These are phyloP conservation scores for Habropoda laboriosa DNA, from an alignment of 1,140 invertebrate genomes.

Conservation along the genomic window DNA sequence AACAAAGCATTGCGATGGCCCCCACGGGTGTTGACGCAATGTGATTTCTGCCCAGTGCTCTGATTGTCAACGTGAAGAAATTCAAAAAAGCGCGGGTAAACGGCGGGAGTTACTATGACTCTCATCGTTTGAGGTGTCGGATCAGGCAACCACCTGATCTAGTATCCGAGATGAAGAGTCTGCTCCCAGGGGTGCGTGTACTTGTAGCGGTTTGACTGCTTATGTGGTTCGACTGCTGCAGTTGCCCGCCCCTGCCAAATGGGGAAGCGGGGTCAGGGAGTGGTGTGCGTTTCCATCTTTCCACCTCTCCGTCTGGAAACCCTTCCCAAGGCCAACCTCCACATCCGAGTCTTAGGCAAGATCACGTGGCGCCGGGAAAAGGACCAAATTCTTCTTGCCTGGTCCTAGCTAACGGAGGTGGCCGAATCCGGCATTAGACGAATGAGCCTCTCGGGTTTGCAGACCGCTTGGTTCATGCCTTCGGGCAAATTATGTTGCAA, in stretches of 20 bases:
- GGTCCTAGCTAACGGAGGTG: too few relatives aligned
- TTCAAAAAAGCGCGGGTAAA: constrained; percentile 88
- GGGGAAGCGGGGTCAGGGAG: too few relatives aligned
- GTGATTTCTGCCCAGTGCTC: constrained; percentile 90
- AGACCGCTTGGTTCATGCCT: background rate
- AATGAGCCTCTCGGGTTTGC: background rate
- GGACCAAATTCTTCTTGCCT: background rate
- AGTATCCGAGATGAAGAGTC: too few relatives aligned
- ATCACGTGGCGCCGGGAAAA: background rate
- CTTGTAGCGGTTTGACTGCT: too few relatives aligned
- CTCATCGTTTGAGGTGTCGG: too few relatives aligned
- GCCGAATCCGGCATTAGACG: background rate
- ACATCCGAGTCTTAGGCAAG: background rate
- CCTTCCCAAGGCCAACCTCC: too few relatives aligned
- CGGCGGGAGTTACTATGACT: constrained; percentile 91
- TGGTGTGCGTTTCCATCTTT: too few relatives aligned
- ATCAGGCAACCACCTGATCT: too few relatives aligned
- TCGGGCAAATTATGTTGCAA: background rate
- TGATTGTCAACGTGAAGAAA: constrained; percentile 89
- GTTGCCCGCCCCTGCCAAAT: too few relatives aligned
- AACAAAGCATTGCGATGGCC: constrained; percentile 70
- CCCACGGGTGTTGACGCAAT: constrained; percentile 85
- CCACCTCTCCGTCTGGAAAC: too few relatives aligned
- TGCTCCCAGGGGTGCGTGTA: too few relatives aligned
- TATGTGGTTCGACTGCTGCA: background rate